These are phyloP conservation scores for Sula dactylatra DNA, from an alignment of 2,113 vertebrate species.

Conservation along the genomic window DNA sequence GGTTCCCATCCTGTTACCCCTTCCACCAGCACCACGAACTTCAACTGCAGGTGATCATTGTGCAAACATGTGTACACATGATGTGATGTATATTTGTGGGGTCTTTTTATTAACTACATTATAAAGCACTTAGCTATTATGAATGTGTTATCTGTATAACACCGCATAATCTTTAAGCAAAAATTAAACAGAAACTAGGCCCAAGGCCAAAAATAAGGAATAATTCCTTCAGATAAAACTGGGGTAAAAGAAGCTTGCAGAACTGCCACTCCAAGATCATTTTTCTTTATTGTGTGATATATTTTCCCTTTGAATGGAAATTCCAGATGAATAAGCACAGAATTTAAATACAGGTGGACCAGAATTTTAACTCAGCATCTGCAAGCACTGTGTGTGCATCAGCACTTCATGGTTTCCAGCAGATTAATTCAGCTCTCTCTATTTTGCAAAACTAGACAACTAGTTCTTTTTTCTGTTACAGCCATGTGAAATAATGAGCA, in stretches of 20 bases:
- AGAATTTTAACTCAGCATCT: neutral
- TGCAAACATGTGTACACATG: neutral
- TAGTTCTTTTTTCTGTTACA: neutral
- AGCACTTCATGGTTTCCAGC: neutral
- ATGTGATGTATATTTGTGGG: neutral
- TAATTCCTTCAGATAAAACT: neutral
- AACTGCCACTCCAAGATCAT: neutral
- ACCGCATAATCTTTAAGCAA: conserved; percentile 1
- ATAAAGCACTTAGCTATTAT: neutral
- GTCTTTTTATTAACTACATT: neutral
- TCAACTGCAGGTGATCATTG: neutral
- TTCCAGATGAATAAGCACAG: neutral
- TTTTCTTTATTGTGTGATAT: neutral
- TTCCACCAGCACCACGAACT: neutral
- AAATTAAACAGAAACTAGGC: neutral
- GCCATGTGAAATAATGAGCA: neutral
- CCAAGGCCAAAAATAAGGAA: neutral
- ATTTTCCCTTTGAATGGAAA: neutral
- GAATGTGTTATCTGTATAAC: neutral
- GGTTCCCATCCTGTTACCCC: neutral
- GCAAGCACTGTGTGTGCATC: neutral
- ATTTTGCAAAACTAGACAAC: neutral
- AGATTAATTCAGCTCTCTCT: neutral
- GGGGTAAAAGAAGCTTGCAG: neutral
- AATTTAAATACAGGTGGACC: neutral